phyloP scores from a whole-genome alignment of 2,797 vertebrate species.

The Mycteria americana region DNA sequence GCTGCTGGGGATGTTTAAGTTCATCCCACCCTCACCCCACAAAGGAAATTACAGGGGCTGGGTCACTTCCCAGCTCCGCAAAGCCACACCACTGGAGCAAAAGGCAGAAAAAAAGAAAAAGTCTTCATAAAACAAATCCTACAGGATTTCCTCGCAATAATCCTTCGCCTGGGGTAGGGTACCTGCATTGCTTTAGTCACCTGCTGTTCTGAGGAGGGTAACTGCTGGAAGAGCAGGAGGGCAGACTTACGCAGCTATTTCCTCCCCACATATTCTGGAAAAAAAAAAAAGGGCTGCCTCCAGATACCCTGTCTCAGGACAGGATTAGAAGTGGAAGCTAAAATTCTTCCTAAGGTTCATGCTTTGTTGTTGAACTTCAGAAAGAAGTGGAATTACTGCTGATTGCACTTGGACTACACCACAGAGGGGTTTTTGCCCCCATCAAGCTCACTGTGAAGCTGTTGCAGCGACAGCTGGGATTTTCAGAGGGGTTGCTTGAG shows the following conservation, averaged over 20 bases:
- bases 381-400: background rate
- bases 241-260: background rate
- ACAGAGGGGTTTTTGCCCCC: background rate
- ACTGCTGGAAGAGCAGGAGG: background rate
- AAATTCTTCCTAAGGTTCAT: background rate
- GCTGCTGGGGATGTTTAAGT: background rate
- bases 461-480: background rate
- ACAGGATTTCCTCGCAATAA: background rate
- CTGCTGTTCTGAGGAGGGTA: background rate
- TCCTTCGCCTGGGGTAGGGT: background rate
- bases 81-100: background rate
- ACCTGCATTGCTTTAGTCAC: background rate
- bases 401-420: background rate
- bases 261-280: fast-evolving
- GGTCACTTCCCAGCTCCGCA: background rate
- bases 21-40: background rate
- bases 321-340: background rate
- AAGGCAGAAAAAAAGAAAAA: background rate
- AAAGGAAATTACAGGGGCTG: background rate
- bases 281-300: background rate
- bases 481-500: background rate
- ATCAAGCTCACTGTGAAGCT: background rate
- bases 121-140: background rate
- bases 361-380: background rate
- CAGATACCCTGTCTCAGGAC: background rate